Base-by-base conservation (phyloP, 2,113 vertebrate genomes). In the Leuciscus idus region DNA sequence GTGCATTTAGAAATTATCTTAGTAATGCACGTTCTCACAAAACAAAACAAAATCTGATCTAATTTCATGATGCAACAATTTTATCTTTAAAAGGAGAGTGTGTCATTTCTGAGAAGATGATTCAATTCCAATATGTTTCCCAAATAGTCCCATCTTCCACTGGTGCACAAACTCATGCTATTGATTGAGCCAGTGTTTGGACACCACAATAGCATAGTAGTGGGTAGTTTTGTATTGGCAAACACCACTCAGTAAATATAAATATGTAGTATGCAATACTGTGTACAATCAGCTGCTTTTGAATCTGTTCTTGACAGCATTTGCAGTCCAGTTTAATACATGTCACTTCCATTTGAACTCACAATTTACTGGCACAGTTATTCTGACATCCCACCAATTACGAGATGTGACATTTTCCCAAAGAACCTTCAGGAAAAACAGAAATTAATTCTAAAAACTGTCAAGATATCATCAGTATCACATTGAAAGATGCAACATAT, bases 311-410 rank as follows among this genome's bases (percentile, higher is more conserved):
- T 26, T 12, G 59, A n/a, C 17, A 52, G 23, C 76, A 78, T 59
- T 78, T 78, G 21, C 52, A 23, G 23, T 81, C 13, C 15, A 12
- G 59, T 48, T 81, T 48, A 81, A 81, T 64, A 19, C 8, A 46
- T 28, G 59, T 48, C 59, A 48, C 13, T 81, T 64, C 13, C 78
- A 48, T n/a, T 64, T 10, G 23, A 62, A 15, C 23, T 62, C 23
- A 81, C 59, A 64, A 64, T 64, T 81, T 81, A 26, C n/a, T 28
- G 59, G 23, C 61, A 26, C 36, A 43, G 39, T 46, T 64, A 81
- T 48, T 46, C 36, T 79, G 52, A 79, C 77, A 80, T 62, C 43
- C 43, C 12, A 26, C 33, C 55, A 43, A 39, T 80, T 80, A 80
- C 26, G 17, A 17, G 78, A 62, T 46, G 36, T 80, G 30, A 62